phyloP scores from a whole-genome alignment of 2,888 invertebrate genomes.

The Caenorhabditis sulstoni region DNA sequence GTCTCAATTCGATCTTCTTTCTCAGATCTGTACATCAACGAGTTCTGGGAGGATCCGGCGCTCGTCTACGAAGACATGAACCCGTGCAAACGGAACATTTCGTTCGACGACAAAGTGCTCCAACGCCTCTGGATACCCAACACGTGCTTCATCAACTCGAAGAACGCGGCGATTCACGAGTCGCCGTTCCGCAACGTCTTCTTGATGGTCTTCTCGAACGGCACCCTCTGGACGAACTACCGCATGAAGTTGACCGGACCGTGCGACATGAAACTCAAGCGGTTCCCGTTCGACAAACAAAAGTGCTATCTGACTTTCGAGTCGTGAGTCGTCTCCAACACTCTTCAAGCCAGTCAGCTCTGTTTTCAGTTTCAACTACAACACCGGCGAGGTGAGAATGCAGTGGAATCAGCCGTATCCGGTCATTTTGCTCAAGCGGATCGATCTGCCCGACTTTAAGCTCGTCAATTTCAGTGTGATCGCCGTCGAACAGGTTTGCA shows the following conservation, averaged over 20 bases:
- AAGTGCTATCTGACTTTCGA: slow-evolving; percentile 80
- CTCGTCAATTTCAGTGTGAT: slow-evolving; percentile 79
- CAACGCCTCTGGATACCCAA: slow-evolving; percentile 80
- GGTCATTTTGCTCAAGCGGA: slow-evolving; percentile 72
- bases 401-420: slow-evolving; percentile 79
- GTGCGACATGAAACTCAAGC: slow-evolving; percentile 80
- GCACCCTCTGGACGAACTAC: slow-evolving; percentile 80
- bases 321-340: slow-evolving; percentile 71
- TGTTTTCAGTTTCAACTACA: slow-evolving; percentile 78
- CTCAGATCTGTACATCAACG: slow-evolving; percentile 80
- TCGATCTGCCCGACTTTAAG: slow-evolving; percentile 80
- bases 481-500: slow-evolving; percentile 77
- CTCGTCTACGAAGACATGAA: slow-evolving; percentile 79
- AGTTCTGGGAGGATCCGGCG: slow-evolving; percentile 80
- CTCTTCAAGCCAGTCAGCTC: too few species aligned
- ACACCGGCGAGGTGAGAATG: slow-evolving; percentile 80
- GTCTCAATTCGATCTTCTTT: background rate
- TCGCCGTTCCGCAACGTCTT: slow-evolving; percentile 80
- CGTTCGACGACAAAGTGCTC: slow-evolving; percentile 80
- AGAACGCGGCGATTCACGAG: slow-evolving; percentile 79
- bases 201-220: slow-evolving; percentile 80
- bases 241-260: slow-evolving; percentile 80
- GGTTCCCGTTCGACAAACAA: slow-evolving; percentile 78
- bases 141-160: slow-evolving; percentile 79
- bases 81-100: slow-evolving; percentile 80